These are phyloP conservation scores for Temnothorax rugatulus DNA, from an alignment of 2,888 invertebrate genomes.

Conservation along the genomic window DNA sequence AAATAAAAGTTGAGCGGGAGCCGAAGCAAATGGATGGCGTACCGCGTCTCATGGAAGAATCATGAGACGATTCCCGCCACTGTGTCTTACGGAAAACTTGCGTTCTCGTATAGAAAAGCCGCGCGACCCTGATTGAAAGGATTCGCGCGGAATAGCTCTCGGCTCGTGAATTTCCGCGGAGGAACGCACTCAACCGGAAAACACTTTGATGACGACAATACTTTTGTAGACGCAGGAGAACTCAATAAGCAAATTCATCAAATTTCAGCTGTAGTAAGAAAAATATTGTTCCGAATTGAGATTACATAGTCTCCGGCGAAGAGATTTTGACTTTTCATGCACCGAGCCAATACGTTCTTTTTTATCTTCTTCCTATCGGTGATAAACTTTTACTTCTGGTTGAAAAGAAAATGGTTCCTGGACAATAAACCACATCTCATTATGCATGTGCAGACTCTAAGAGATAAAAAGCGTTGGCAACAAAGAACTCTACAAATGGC, in stretches of 20 bases:
- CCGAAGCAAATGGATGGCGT: constrained; percentile 48
- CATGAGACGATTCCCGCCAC: constrained; percentile 42
- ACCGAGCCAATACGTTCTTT: too few relatives aligned
- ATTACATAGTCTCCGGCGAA: background rate
- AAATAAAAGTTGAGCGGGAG: constrained; percentile 51
- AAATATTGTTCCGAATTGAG: background rate
- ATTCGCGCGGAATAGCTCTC: constrained; percentile 17
- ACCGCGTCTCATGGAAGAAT: constrained; percentile 48
- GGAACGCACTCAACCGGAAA: background rate
- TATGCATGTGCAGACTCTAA: constrained; percentile 25
- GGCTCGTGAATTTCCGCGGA: background rate
- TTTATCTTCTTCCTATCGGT: background rate
- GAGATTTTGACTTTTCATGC: background rate
- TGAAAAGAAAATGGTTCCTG: background rate
- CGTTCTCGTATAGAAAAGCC: constrained; percentile 48
- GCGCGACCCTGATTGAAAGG: constrained; percentile 37
- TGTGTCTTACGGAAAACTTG: constrained; percentile 47
- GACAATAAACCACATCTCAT: constrained; percentile 25
- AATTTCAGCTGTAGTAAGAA: background rate
- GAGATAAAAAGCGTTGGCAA: constrained; percentile 40
- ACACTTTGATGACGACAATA: background rate
- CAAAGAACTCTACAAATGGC: constrained; percentile 43
- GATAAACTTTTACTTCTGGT: background rate
- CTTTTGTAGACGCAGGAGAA: background rate
- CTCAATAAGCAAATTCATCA: constrained; percentile 3